These are phyloP conservation scores for Drosophila mayaguana DNA, from an alignment of 2,888 invertebrate species.

Conservation along the genomic window DNA sequence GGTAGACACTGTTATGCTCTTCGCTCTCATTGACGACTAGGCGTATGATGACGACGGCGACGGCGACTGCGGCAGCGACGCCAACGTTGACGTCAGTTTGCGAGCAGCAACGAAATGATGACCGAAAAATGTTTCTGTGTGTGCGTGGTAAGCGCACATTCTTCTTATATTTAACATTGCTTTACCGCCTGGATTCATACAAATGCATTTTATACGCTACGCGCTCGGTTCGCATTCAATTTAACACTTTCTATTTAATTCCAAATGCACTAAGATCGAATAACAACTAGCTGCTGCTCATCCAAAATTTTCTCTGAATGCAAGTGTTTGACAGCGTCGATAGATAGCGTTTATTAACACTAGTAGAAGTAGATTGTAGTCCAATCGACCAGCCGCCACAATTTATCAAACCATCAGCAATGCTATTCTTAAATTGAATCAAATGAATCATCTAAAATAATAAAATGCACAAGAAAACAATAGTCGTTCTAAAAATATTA, in stretches of 20 bases:
- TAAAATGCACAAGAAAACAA: background rate
- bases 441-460: constrained; percentile 7
- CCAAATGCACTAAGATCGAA: constrained; percentile 55
- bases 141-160: constrained; percentile 58
- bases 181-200: constrained; percentile 48
- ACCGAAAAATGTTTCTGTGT: constrained; percentile 70
- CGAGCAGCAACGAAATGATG: constrained; percentile 57
- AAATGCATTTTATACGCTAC: constrained; percentile 58
- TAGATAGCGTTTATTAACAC: constrained; percentile 19
- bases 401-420: background rate
- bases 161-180: constrained; percentile 42
- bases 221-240: constrained; percentile 36
- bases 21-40: constrained; percentile 70
- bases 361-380: background rate
- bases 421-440: constrained; percentile 8
- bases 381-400: constrained; percentile 25
- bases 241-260: constrained; percentile 52
- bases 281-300: constrained; percentile 62
- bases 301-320: constrained; percentile 61
- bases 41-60: constrained; percentile 50
- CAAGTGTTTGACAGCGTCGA: constrained; percentile 36
- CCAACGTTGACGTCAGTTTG: constrained; percentile 66
- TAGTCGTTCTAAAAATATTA: background rate
- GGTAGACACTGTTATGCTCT: constrained; percentile 75
- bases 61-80: constrained; percentile 61